phyloP scores from a whole-genome alignment of 1,140 invertebrate species.

The Ridgeia piscesae region DNA sequence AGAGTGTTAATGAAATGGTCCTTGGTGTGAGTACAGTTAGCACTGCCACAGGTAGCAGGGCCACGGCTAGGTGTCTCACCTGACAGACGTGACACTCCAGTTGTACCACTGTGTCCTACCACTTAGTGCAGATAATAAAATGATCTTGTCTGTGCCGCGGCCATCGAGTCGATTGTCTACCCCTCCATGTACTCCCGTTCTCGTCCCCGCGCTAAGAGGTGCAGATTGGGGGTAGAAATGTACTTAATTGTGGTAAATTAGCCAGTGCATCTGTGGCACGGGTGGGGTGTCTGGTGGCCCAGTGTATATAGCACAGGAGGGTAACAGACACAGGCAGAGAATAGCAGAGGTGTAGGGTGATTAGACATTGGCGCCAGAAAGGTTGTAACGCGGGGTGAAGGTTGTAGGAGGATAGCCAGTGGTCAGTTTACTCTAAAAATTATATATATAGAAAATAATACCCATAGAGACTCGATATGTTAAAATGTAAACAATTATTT shows the following conservation, averaged over 20 bases:
- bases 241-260: neutral
- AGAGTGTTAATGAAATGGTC: no score
- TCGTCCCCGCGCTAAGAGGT: neutral
- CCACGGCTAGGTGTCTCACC: neutral
- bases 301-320: neutral
- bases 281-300: neutral
- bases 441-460: no score
- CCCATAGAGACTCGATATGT: no score
- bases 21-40: no score
- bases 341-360: neutral
- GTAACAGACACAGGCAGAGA: neutral
- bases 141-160: neutral
- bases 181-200: neutral
- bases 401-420: neutral
- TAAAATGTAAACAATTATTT: no score
- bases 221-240: neutral
- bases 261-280: neutral
- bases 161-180: neutral
- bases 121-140: constrained; percentile 6
- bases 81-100: neutral
- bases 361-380: neutral
- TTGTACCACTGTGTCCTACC: neutral
- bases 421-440: neutral
- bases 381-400: neutral
- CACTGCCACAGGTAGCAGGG: no score